A percentile compares a stretch with the other conserved stretches of the same genome.
These are phyloP conservation scores for Poecile atricapillus DNA, from an alignment of 2,113 vertebrate species.

Conservation along the genomic window DNA sequence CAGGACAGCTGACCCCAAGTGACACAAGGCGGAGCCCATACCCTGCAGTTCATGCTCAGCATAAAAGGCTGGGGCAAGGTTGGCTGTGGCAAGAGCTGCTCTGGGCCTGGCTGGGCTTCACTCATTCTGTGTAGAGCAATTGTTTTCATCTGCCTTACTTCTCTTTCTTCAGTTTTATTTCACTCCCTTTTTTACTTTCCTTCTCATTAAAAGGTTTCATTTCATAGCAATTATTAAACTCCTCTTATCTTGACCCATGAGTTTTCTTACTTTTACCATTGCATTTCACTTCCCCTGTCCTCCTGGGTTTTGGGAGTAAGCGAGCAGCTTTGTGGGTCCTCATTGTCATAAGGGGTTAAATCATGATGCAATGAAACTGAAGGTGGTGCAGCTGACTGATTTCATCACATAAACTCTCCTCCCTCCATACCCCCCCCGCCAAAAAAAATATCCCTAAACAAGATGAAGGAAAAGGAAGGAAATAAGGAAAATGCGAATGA, in stretches of 20 bases:
- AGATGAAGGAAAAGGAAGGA: neutral
- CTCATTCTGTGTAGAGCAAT: neutral
- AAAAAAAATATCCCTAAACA: no score
- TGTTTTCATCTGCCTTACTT: neutral
- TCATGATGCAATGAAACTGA: fast-evolving
- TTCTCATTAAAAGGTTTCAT: neutral
- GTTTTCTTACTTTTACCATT: neutral
- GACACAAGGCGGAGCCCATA: neutral
- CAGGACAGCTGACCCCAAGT: neutral
- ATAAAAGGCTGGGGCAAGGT: neutral
- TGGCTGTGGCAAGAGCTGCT: neutral
- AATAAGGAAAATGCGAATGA: neutral
- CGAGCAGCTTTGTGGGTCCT: neutral
- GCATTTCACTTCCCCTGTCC: neutral
- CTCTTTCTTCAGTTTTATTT: neutral
- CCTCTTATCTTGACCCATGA: neutral
- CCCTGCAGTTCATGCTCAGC: neutral
- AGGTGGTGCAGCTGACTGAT: neutral
- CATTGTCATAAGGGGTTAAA: neutral
- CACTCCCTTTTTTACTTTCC: neutral
- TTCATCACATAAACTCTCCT: neutral
- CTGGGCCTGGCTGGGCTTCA: fast-evolving
- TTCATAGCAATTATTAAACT: neutral
- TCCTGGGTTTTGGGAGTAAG: no score
- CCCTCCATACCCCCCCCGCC: fast-evolving